Evolutionary conservation across 1,140 invertebrate species (phyloP), one percentile per base, ranked within the genome.

Genomic region (Leptopilina boulardi): DNA sequence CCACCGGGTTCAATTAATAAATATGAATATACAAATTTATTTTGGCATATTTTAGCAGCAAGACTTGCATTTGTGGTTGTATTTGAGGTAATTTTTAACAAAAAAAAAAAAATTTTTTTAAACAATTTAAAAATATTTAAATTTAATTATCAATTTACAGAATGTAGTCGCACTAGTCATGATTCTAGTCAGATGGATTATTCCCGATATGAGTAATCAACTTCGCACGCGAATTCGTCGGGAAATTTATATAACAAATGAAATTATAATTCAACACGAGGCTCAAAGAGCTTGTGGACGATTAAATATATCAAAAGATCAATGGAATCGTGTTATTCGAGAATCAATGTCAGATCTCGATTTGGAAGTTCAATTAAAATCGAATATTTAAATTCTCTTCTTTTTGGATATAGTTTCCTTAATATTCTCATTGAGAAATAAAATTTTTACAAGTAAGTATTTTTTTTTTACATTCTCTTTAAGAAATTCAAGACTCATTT

Each of bases 41-140:
- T 96, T 90, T 99, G 98, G 96, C 94, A 97, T 79, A 94, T 99
- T 73, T 92, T 99, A 77, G 97, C 96, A 15, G 95, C 97, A 92
- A 94, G 96, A 82, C 92, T 98, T 30, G 94, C 94, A 21, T 98
- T 98, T 88, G 94, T 98, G 54, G 96, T 98, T 19, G 91, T 96
- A 34, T 98, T 97, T 91, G 96, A 97, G 93, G 96, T 97, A 91
- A 44, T 47, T 26, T 47, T 8, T 42, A 42, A 42, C 9, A 42
- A 11, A 42, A 42, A 42, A 42, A 44, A 44, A 13, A 44, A 15
- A 44, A 13, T 44, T 44, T n/a, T n/a, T 44, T 44, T 13, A 10
- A 1, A 1, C 11, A 2, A 15, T 44, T 10, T 44, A 44, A 44
- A n/a, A n/a, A n/a, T n/a, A 38, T 44, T 15, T 44, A 10, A 44